phyloP scores from a whole-genome alignment of 1,140 invertebrate genomes.

The Drosophila melanogaster region Release_6_plus_ISO1_MT NT_037436.4:3679001-3679500 shows the following conservation, averaged over 20 bases:
- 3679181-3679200: slow-evolving; percentile 65
- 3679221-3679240: slow-evolving; percentile 29
- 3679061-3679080: slow-evolving; percentile 80
- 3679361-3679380: slow-evolving; percentile 66
- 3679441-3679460: slow-evolving; percentile 47
- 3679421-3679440: slow-evolving; percentile 60
- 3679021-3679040: slow-evolving; percentile 81
- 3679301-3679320: slow-evolving; percentile 19
- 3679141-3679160: slow-evolving; percentile 39
- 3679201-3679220: slow-evolving; percentile 40
- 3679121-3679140: slow-evolving; percentile 49
- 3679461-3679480: slow-evolving; percentile 35
- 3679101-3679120: slow-evolving; percentile 14
- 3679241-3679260: background rate
- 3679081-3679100: slow-evolving; percentile 71
- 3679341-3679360: slow-evolving; percentile 37
- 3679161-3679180: slow-evolving; percentile 41
- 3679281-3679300: background rate
- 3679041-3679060: slow-evolving; percentile 82
- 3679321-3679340: slow-evolving; percentile 33
- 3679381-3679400: slow-evolving; percentile 62
- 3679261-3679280: too few species aligned
- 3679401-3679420: slow-evolving; percentile 74
- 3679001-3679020: slow-evolving; percentile 83
- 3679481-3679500: slow-evolving; percentile 38